These are phyloP conservation scores for Anthophora plumipes DNA, from an alignment of 2,888 invertebrate genomes.

Conservation along the genomic window DNA sequence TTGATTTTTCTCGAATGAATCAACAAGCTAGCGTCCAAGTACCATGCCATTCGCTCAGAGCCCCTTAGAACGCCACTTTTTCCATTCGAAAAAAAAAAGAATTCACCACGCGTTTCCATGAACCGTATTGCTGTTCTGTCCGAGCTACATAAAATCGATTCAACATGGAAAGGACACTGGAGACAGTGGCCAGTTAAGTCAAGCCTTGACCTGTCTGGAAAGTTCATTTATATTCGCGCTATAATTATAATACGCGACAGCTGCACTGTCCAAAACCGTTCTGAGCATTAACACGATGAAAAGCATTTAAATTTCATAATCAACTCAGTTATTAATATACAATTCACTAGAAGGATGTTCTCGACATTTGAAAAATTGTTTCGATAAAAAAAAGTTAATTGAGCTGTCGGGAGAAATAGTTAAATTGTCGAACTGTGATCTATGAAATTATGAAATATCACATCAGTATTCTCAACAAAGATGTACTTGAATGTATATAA, in stretches of 20 bases:
- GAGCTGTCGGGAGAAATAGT: too few species aligned
- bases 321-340: too few species aligned
- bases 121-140: neutral
- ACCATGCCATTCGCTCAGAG: neutral
- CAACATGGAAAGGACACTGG: neutral
- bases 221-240: conserved; percentile 17
- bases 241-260: conserved; percentile 24
- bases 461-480: too few species aligned
- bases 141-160: neutral
- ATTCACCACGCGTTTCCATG: neutral
- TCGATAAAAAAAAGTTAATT: too few species aligned
- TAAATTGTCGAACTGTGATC: too few species aligned
- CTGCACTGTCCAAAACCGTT: conserved; percentile 8
- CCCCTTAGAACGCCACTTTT: neutral
- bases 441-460: too few species aligned
- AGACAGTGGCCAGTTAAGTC: neutral
- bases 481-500: too few species aligned
- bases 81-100: neutral
- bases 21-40: conserved; percentile 31
- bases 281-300: neutral
- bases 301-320: neutral
- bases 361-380: too few species aligned
- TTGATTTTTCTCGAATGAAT: conserved; percentile 53
- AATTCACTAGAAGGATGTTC: too few species aligned
- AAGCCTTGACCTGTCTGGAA: conserved; percentile 36